phyloP scores from a whole-genome alignment of 2,888 invertebrate species.

The Syritta pipiens region DNA sequence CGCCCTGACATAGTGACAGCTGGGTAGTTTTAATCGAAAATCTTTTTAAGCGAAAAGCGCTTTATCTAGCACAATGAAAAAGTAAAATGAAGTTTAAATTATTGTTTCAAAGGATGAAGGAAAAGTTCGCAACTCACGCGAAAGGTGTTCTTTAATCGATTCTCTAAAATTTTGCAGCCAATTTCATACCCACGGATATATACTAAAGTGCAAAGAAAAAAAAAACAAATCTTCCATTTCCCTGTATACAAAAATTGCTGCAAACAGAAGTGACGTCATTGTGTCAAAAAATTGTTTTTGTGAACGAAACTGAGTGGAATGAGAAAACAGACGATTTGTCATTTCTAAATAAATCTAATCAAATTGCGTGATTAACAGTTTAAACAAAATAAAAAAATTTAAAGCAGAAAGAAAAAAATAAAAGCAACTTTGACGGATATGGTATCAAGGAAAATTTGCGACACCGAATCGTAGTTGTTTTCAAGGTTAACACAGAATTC shows the following conservation, averaged over 20 bases:
- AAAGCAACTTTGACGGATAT: background rate
- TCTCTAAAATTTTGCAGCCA: conserved; percentile 9
- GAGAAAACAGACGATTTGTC: background rate
- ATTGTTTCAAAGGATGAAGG: conserved; percentile 29
- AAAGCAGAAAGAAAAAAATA: background rate
- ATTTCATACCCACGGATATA: background rate
- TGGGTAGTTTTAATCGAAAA: conserved; percentile 15
- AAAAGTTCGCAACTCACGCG: conserved; percentile 6
- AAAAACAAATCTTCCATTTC: background rate
- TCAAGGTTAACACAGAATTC: conserved; percentile 64
- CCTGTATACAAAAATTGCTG: background rate
- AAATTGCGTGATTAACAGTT: conserved; percentile 6
- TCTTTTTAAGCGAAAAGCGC: background rate
- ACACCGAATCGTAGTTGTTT: conserved; percentile 22
- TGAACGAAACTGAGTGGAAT: conserved; percentile 20
- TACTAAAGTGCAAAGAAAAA: background rate
- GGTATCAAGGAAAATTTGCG: conserved; percentile 22
- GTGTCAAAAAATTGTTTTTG: conserved; percentile 44
- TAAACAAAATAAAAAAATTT: background rate
- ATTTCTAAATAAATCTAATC: conserved; percentile 3
- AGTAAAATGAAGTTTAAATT: conserved; percentile 31
- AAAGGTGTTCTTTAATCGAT: background rate
- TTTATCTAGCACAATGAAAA: background rate
- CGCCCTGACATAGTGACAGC: conserved; percentile 19
- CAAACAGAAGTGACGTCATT: conserved; percentile 65